Conservation (phyloP, 2,888 invertebrate species). For the Mactromeris polynyma region DNA sequence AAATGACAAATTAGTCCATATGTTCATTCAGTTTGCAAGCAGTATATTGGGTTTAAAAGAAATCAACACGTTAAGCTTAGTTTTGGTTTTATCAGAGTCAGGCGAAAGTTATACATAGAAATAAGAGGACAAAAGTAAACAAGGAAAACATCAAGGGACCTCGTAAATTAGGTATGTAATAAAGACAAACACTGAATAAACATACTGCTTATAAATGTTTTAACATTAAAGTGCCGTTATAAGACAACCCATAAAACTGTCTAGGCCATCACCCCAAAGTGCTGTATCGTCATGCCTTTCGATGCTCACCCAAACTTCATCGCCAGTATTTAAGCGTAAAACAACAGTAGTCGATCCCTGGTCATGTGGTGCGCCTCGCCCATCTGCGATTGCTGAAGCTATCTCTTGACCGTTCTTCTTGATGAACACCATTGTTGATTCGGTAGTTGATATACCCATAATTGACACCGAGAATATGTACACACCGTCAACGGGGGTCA, state of each 20-base stretch:
- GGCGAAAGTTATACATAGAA: too few species aligned
- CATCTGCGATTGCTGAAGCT: background rate
- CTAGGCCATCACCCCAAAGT: background rate
- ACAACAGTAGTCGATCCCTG: background rate
- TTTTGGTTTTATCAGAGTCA: too few species aligned
- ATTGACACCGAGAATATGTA: conserved; percentile 32
- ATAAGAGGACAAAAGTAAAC: too few species aligned
- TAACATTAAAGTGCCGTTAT: background rate
- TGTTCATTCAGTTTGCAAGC: too few species aligned
- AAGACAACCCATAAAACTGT: background rate
- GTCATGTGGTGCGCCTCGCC: background rate
- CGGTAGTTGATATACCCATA: background rate
- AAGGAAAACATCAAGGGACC: too few species aligned
- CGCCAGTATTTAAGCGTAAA: background rate
- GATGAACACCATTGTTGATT: background rate
- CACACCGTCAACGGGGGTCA: background rate
- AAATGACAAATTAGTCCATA: too few species aligned
- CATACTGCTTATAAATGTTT: background rate
- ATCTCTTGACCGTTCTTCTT: conserved; percentile 8
- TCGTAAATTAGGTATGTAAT: too few species aligned
- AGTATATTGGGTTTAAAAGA: too few species aligned
- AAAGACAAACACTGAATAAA: too few species aligned
- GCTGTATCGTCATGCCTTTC: background rate
- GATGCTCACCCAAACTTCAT: background rate
- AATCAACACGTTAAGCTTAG: too few species aligned